Evolutionary conservation across 2,113 vertebrate species (phyloP).

Genomic region (Hyla sarda): DNA sequence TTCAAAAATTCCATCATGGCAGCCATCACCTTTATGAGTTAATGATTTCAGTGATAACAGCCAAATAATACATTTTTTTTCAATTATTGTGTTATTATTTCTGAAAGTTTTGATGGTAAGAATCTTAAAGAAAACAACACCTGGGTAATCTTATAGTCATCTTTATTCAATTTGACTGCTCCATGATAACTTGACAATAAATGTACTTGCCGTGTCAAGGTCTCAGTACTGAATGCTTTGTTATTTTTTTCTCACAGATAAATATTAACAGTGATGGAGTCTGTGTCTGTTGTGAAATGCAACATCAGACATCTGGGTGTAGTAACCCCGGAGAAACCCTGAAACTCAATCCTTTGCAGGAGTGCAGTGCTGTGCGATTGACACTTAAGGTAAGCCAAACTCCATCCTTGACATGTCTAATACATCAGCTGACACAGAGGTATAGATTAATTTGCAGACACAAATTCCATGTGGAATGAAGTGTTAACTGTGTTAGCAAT

Average conservation of each 20-base stretch:
- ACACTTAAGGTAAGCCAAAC: slow-evolving; percentile 85
- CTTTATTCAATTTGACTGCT: neutral
- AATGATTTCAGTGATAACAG: neutral
- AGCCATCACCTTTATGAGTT: no score
- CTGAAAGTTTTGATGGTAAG: neutral
- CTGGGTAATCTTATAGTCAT: neutral
- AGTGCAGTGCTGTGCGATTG: slow-evolving; percentile 91
- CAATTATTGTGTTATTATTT: neutral
- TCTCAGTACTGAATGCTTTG: neutral
- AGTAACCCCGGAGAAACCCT: slow-evolving; percentile 93
- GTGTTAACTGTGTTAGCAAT: no score
- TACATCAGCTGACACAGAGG: neutral
- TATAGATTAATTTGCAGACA: neutral
- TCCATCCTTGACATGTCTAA: neutral
- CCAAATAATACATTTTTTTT: neutral
- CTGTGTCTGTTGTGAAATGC: slow-evolving; percentile 95
- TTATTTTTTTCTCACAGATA: slow-evolving; percentile 70
- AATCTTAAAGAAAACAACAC: neutral
- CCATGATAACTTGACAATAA: neutral
- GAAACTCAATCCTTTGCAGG: slow-evolving; percentile 91
- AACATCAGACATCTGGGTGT: slow-evolving; percentile 91
- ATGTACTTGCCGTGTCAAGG: neutral
- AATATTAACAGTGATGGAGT: slow-evolving; percentile 95
- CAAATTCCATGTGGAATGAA: neutral
- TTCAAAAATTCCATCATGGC: no score